Evolutionary conservation across 1,140 invertebrate genomes (phyloP).

Genomic region (Drosophila nigrodunni): DNA sequence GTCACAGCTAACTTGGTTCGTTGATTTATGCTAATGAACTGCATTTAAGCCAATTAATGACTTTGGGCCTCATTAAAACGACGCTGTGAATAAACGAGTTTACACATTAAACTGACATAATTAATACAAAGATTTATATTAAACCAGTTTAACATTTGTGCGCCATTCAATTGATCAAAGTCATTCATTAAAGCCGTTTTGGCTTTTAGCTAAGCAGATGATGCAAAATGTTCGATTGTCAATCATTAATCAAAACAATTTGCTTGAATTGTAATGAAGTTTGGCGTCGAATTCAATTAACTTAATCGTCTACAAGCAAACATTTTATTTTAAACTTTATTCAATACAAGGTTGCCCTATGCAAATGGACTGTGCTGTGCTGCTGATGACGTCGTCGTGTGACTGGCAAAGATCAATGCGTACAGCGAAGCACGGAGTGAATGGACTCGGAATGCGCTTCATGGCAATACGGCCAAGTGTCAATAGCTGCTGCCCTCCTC

Average conservation of each 20-base stretch:
- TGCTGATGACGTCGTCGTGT: slow-evolving; percentile 18
- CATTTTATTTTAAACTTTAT: not conserved
- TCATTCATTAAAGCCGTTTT: slow-evolving; percentile 2
- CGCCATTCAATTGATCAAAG: slow-evolving; percentile 43
- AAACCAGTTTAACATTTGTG: slow-evolving; percentile 40
- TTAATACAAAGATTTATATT: slow-evolving; percentile 43
- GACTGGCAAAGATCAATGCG: slow-evolving; percentile 47
- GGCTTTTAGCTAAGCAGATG: not conserved
- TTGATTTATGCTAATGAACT: slow-evolving; percentile 37
- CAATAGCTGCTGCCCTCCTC: slow-evolving; percentile 42
- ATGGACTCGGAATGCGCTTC: slow-evolving; percentile 45
- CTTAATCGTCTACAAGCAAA: slow-evolving; percentile 1
- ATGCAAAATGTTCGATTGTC: slow-evolving; percentile 14
- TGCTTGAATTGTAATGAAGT: slow-evolving; percentile 24
- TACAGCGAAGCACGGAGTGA: slow-evolving; percentile 20
- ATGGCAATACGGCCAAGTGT: slow-evolving; percentile 53
- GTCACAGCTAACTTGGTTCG: not conserved
- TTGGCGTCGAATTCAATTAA: slow-evolving; percentile 33
- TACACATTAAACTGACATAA: slow-evolving; percentile 44
- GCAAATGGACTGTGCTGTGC: slow-evolving; percentile 29
- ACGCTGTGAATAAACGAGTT: slow-evolving; percentile 35
- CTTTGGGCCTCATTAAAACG: slow-evolving; percentile 17
- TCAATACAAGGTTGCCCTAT: slow-evolving; percentile 34
- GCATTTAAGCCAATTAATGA: slow-evolving; percentile 7
- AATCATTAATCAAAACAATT: slow-evolving; percentile 28